Evolutionary conservation across 2,113 vertebrate genomes (phyloP), one percentile per base, ranked within the genome.

Genomic region (Ictidomys tridecemlineatus): DNA sequence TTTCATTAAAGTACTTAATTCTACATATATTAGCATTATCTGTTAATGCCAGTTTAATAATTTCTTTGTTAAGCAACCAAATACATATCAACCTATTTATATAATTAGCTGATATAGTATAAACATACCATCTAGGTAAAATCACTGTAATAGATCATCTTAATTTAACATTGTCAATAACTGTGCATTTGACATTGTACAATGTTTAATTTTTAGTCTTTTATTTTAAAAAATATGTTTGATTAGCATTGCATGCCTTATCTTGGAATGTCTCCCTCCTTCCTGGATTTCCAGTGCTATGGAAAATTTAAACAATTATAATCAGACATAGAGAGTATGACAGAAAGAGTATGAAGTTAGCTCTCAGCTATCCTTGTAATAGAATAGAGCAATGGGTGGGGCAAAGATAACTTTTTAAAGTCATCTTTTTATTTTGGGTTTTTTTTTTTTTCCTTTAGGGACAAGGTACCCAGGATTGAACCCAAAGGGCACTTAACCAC

Each of bases 81-180:
- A 95, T 97, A 98, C 85, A 77, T 97, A 97, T 97, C 96, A 97
- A 92, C 95, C n/a, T 97, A 97, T 97, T 98, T 98, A 96, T 97
- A 95, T 98, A 98, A 98, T 98, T 98, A 98, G 96, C 96, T 98
- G 96, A 97, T 58, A 8, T 58, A 58, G 56, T 56, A 0, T 92
- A 97, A 97, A 70, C 96, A 82, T 63, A 94, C 83, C 89, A 85
- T 83, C 98, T 85, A 91, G 8, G 67, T 76, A 34, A 96, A 94
- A 78, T 94, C 58, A 74, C 95, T 94, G 37, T 94, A 89, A 20
- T 48, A 45, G 53, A 87, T 30, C 12, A 56, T 61, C 45, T 61
- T 34, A 85, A 78, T 85, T 93, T 95, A 84, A 20, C 48, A 79
- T 70, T 42, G 1, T 67, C 18, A 73, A 7, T 87, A 84, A 78